These are phyloP conservation scores for Muraenolepis orangiensis DNA, from an alignment of 2,797 vertebrate species.

Conservation along the genomic window DNA sequence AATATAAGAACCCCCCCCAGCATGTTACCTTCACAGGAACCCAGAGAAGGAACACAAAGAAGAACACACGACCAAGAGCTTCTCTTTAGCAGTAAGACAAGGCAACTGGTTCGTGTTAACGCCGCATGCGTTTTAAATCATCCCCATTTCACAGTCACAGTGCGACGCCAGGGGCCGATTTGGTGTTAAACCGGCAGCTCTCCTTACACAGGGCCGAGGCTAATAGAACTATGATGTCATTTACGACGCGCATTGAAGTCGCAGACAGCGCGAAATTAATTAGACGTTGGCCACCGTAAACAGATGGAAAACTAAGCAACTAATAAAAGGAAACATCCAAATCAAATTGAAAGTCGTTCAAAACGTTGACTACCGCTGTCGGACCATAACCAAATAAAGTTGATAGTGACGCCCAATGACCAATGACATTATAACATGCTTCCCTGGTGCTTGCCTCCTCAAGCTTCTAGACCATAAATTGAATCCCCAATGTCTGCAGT, in stretches of 20 bases:
- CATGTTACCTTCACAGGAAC: neutral
- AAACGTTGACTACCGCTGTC: neutral
- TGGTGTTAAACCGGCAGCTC: constrained; percentile 11
- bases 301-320: neutral
- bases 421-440: neutral
- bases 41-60: too few relatives aligned
- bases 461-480: too few relatives aligned
- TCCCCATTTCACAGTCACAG: constrained; percentile 24
- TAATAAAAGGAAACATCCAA: neutral
- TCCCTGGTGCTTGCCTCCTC: neutral
- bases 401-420: neutral
- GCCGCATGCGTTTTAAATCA: constrained; percentile 3
- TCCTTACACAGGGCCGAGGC: neutral
- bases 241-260: neutral
- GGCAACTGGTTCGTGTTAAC: constrained; percentile 16
- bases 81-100: neutral
- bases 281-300: neutral
- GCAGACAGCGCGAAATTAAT: neutral
- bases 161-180: neutral
- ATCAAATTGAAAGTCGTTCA: neutral
- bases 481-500: too few relatives aligned
- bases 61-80: neutral
- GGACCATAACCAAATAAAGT: neutral
- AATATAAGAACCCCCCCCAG: too few relatives aligned
- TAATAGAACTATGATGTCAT: neutral